Evolutionary conservation across 2,888 invertebrate species (phyloP).

Genomic region (Coelogynopora nodosa): DNA sequence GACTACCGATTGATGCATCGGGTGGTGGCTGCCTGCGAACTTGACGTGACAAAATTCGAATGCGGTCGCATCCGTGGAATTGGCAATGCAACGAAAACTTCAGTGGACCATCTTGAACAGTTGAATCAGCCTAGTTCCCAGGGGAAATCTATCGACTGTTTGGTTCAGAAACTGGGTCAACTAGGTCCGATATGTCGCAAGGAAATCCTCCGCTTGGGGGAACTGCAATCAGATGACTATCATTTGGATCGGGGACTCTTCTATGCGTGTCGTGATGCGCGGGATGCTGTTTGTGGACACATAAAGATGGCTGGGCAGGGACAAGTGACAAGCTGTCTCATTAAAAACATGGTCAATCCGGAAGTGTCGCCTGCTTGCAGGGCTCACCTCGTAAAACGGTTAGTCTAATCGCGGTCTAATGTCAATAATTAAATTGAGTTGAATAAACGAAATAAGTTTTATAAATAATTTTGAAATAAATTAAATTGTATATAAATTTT

Average conservation of each 20-base stretch:
- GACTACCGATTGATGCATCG: conserved; percentile 79
- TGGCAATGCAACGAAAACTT: neutral
- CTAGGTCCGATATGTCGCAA: conserved; percentile 71
- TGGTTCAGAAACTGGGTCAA: conserved; percentile 68
- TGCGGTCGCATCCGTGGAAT: conserved; percentile 68
- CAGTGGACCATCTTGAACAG: neutral
- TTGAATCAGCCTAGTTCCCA: conserved; percentile 65
- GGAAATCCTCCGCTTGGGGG: conserved; percentile 77
- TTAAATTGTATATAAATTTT: no score
- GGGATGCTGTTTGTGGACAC: no score
- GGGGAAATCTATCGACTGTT: conserved; percentile 76
- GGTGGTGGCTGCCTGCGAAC: conserved; percentile 75
- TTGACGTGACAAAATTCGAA: conserved; percentile 70
- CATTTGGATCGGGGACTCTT: conserved; percentile 83
- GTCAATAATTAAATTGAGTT: no score
- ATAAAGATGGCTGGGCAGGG: no score
- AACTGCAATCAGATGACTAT: conserved; percentile 81
- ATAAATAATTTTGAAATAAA: no score
- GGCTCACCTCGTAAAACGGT: no score
- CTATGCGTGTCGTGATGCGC: conserved; percentile 83
- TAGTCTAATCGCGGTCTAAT: no score
- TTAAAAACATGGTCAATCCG: no score
- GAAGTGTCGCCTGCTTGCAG: no score
- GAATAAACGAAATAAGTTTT: no score
- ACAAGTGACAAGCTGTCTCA: no score